These are phyloP conservation scores for Disparrhopalites patrizii DNA, from an alignment of 2,888 invertebrate genomes.

Conservation along the genomic window DNA sequence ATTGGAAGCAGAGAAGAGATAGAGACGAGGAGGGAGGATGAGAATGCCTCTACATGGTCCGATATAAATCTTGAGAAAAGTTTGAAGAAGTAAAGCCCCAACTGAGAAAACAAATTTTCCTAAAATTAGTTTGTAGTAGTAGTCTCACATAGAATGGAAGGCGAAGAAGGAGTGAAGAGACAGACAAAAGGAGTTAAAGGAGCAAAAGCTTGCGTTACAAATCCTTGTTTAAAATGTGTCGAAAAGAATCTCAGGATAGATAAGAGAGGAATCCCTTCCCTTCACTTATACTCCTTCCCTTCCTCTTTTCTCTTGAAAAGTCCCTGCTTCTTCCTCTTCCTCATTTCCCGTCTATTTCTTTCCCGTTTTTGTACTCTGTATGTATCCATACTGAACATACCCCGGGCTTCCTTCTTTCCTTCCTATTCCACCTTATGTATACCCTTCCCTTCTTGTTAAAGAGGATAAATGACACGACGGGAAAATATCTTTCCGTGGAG, in stretches of 20 bases:
- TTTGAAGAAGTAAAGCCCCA: constrained; percentile 22
- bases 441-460: constrained; percentile 14
- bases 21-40: background rate
- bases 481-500: constrained; percentile 15
- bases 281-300: constrained; percentile 3
- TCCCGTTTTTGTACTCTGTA: too few relatives aligned
- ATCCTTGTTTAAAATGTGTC: constrained; percentile 18
- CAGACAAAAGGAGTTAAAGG: background rate
- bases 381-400: background rate
- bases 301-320: constrained; percentile 2
- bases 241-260: constrained; percentile 12
- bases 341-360: too few relatives aligned
- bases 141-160: background rate
- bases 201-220: constrained; percentile 8
- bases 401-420: background rate
- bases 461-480: constrained; percentile 17
- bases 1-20: background rate
- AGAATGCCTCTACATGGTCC: constrained; percentile 9
- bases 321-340: too few relatives aligned
- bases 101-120: constrained; percentile 27
- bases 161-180: background rate
- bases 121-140: constrained; percentile 23
- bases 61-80: constrained; percentile 25
- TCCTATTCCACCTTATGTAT: too few relatives aligned
- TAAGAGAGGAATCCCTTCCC: constrained; percentile 5